These are phyloP conservation scores for Brassicogethes aeneus DNA, from an alignment of 2,888 invertebrate species.

Conservation along the genomic window DNA sequence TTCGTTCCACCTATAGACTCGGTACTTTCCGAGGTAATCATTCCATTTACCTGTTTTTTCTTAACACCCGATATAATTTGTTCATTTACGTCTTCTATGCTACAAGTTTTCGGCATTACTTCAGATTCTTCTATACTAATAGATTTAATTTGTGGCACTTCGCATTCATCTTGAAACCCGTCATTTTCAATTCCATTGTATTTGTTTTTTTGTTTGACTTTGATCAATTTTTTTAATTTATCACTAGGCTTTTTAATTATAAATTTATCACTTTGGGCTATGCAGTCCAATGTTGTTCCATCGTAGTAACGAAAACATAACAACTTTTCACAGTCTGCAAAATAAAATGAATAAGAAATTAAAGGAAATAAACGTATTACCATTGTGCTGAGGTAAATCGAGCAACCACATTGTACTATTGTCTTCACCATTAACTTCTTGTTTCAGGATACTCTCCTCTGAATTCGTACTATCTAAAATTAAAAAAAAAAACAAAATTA, in stretches of 20 bases:
- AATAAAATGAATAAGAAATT: constrained; percentile 9
- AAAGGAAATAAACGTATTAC: constrained; percentile 34
- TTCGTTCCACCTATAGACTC: constrained; percentile 50
- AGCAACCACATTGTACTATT: constrained; percentile 63
- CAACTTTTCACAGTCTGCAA: constrained; percentile 59
- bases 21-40: constrained; percentile 40
- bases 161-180: constrained; percentile 36
- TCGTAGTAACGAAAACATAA: constrained; percentile 64
- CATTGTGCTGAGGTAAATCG: constrained; percentile 60
- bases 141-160: constrained; percentile 24
- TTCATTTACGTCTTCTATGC: constrained; percentile 33
- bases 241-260: constrained; percentile 51
- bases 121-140: background rate
- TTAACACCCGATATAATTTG: constrained; percentile 32
- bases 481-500: too few species aligned
- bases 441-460: constrained; percentile 33
- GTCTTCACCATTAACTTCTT: constrained; percentile 43
- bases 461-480: background rate
- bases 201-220: constrained; percentile 40
- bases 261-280: constrained; percentile 55
- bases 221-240: constrained; percentile 44
- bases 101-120: too few species aligned
- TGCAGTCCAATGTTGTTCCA: constrained; percentile 53
- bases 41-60: constrained; percentile 35
- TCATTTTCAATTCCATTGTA: constrained; percentile 37